phyloP scores from a whole-genome alignment of 2,888 invertebrate species.

The Philhelius pedissequus region DNA sequence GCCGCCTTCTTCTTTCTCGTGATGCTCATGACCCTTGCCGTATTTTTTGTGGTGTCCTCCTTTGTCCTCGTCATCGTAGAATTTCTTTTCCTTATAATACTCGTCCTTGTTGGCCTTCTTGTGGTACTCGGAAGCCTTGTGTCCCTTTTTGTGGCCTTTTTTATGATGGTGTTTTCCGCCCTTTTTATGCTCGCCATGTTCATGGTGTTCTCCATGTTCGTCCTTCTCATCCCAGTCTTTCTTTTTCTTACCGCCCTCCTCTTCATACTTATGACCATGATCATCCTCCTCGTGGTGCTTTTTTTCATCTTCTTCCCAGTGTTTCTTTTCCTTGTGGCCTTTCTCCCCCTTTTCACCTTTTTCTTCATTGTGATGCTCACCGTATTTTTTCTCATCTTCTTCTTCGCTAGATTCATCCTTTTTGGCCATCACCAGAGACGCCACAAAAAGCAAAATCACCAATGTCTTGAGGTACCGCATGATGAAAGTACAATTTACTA shows the following conservation, averaged over 20 bases:
- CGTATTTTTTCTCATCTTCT: conserved; percentile 76
- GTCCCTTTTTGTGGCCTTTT: conserved; percentile 91
- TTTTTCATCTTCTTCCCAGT: conserved; percentile 89
- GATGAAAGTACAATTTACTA: conserved; percentile 18
- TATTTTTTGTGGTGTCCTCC: conserved; percentile 91
- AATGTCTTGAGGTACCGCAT: conserved; percentile 71
- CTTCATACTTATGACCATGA: conserved; percentile 87
- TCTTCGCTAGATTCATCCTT: conserved; percentile 76
- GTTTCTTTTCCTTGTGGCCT: conserved; percentile 87
- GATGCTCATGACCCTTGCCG: conserved; percentile 88
- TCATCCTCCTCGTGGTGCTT: conserved; percentile 89
- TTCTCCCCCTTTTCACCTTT: conserved; percentile 89
- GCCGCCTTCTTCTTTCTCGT: conserved; percentile 87
- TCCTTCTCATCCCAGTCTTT: conserved; percentile 88
- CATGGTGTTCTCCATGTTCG: conserved; percentile 88
- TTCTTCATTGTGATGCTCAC: conserved; percentile 74
- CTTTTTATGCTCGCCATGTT: conserved; percentile 88
- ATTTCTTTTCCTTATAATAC: conserved; percentile 91
- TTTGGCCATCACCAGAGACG: conserved; percentile 73
- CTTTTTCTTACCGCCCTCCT: conserved; percentile 89
- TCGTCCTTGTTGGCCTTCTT: conserved; percentile 93
- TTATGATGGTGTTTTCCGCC: conserved; percentile 89
- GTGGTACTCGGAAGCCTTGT: conserved; percentile 90
- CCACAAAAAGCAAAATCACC: conserved; percentile 71
- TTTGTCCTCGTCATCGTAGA: conserved; percentile 92